Base-by-base conservation (phyloP, 2,888 invertebrate species). In the Charanyca ferruginea region DNA sequence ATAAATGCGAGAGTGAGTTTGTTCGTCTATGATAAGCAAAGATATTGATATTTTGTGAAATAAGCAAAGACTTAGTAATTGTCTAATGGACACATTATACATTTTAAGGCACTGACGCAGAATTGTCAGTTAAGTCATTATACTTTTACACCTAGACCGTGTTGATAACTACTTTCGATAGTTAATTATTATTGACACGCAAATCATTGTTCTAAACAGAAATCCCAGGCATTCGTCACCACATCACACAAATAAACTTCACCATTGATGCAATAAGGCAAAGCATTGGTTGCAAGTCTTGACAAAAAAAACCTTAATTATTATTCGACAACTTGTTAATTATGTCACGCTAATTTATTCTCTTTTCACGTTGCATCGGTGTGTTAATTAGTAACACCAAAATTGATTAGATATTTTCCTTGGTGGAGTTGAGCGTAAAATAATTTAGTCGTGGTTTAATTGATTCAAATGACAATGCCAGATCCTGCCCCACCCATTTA, bases 271-370 rank as follows among this genome's bases (percentile, higher is more conserved):
- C 45, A 67, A 38, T 47, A 49, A 35, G 38, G 11, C 51, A 28
- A 73, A 52, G 45, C 18, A 53, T 51, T 47, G n/a, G n/a, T n/a
- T n/a, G n/a, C n/a, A n/a, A n/a, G 38, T 55, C 22, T 65, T 58
- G 18, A 53, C 23, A 52, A 63, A 66, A 66, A n/a, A 71, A 76
- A 69, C 80, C 77, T 77, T 73, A 65, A 58, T 72, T 62, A 65
- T 60, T 72, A 72, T 64, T 63, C 59, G 52, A 41, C 47, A 20
- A 55, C 53, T 63, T 11, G 77, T 52, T 74, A 79, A 79, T 62
- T 64, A 79, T 67, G 60, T 59, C 58, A 59, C 77, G 65, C 52
- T 82, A 80, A 82, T 80, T 82, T 64, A 77, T 65, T 59, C 49
- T 57, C 7, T 64, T 59, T 65, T 51, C 64, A 67, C 18, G 54